Evolutionary conservation across 2,888 invertebrate species (phyloP).

Genomic region (Watsonalla cultraria): DNA sequence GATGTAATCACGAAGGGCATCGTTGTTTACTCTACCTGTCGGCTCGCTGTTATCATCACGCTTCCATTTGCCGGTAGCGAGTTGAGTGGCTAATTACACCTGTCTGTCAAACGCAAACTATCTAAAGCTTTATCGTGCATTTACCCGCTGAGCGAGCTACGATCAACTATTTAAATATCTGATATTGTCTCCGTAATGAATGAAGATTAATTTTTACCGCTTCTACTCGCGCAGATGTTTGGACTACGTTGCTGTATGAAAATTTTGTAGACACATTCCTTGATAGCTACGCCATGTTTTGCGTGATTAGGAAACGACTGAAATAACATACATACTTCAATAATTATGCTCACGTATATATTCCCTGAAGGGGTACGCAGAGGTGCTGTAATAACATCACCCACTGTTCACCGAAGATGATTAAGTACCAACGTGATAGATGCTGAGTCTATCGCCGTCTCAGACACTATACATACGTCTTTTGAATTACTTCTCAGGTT

Average conservation of each 20-base stretch:
- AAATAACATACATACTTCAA: too few species aligned
- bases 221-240: not conserved
- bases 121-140: conserved; percentile 57
- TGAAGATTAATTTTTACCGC: not conserved
- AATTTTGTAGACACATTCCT: not conserved
- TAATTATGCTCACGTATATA: too few species aligned
- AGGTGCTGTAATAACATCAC: too few species aligned
- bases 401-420: too few species aligned
- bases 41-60: conserved; percentile 39
- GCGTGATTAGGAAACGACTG: too few species aligned
- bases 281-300: too few species aligned
- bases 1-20: conserved; percentile 59
- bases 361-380: too few species aligned
- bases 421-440: too few species aligned
- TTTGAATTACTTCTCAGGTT: too few species aligned
- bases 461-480: too few species aligned
- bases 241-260: not conserved
- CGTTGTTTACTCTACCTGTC: conserved; percentile 52
- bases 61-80: conserved; percentile 51
- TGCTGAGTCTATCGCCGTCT: too few species aligned
- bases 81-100: conserved; percentile 63
- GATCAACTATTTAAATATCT: conserved; percentile 30
- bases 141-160: conserved; percentile 39
- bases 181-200: conserved; percentile 18
- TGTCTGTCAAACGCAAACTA: conserved; percentile 61